These are phyloP conservation scores for Metacarcinus magister DNA, from an alignment of 2,888 invertebrate species.

Conservation along the genomic window DNA sequence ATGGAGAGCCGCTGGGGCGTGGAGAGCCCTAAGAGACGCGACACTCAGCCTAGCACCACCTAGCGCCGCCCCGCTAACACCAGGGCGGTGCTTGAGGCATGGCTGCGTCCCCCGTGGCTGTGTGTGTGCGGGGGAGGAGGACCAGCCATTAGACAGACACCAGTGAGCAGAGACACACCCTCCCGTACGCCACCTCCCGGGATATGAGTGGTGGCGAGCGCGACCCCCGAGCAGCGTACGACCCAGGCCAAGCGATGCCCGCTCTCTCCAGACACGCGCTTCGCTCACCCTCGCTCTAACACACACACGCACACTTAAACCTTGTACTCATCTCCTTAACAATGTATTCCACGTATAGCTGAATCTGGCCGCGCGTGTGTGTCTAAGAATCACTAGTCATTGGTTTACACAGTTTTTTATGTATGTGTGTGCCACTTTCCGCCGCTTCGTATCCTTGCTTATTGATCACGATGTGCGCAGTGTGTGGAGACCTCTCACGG, in stretches of 20 bases:
- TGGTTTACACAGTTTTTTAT: background rate
- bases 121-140: background rate
- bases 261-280: background rate
- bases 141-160: slow-evolving; percentile 33
- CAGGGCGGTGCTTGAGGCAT: background rate
- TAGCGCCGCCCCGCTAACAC: background rate
- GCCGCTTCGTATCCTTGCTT: slow-evolving; percentile 63
- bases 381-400: too few relatives aligned
- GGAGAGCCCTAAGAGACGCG: background rate
- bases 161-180: slow-evolving; percentile 44
- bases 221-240: background rate
- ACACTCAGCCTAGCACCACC: background rate
- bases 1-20: background rate
- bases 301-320: background rate
- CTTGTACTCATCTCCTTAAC: background rate
- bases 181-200: slow-evolving; percentile 47
- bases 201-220: slow-evolving; percentile 63
- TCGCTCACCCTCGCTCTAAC: background rate
- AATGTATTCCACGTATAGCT: too few relatives aligned
- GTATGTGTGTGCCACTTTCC: background rate
- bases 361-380: too few relatives aligned
- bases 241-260: background rate
- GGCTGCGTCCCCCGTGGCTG: background rate
- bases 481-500: slow-evolving; percentile 68
- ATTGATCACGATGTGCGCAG: slow-evolving; percentile 76